Base-by-base conservation (phyloP, 1,140 invertebrate genomes). In the Tetraneura akinire region DNA sequence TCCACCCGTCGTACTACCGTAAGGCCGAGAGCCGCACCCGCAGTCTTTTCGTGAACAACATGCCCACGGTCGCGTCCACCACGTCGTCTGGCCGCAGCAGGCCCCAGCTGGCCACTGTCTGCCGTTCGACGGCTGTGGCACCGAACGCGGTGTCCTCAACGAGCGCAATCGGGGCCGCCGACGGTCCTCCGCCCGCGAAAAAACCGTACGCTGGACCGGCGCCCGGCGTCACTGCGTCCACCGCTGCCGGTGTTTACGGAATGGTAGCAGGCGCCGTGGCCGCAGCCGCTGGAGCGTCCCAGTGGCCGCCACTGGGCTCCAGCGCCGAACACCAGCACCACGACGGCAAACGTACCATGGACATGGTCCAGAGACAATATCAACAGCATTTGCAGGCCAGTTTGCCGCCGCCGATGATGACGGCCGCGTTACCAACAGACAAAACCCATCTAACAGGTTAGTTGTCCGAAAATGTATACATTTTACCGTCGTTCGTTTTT, bases 1-100 rank as follows among this genome's bases (percentile, higher is more conserved):
- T 93, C 84, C 92, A 93, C 87, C 92, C 92, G n/a, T 93, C 91
- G 83, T 93, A 93, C 85, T 93, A 93, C 87, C 87, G 92, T 80
- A 90, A 92, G 85, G 92, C 92, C 85, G 92, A 93, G 84, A 91
- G 90, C 81, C 90, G 92, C 84, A 87, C 91, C 81, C 88, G 91
- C 71, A 91, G 91, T 84, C 91, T 91, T 21, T 93, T 93, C 85
- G 90, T 91, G 29, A 91, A 91, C 85, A 91, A 91, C 85, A 87
- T 91, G 80, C 90, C 90, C 14, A 55, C 80, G 32, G 55, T 26
- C 29, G 51, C 73, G 4, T 4, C 73, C 26, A 32, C 51, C 0
- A 4, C 66, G 37, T 45, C 53, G 29, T 74, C 71, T 18, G 51
- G 47, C 29, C 32, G 73, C 1, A 76, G 73, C 51, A 70, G 66